Evolutionary conservation across 2,113 vertebrate species (phyloP).

Genomic region (Peromyscus leucopus): DNA sequence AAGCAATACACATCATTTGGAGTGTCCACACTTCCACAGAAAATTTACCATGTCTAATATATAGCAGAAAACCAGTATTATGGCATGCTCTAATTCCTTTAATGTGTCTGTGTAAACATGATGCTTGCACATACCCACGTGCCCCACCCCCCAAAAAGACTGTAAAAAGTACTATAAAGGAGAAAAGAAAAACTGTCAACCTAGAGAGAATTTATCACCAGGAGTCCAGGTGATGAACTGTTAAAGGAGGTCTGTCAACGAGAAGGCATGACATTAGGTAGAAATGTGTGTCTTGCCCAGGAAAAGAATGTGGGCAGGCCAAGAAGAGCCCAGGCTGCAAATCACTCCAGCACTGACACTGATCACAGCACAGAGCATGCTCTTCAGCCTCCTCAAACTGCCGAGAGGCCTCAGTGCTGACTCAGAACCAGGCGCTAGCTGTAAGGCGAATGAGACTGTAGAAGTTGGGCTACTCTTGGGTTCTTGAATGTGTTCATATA

Average conservation of each 20-base stretch:
- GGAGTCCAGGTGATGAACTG: background rate
- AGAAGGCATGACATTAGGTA: background rate
- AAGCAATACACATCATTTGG: background rate
- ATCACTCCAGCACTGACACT: background rate
- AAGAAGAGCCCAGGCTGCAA: background rate
- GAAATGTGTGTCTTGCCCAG: background rate
- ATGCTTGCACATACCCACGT: background rate
- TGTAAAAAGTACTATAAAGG: background rate
- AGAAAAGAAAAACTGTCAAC: background rate
- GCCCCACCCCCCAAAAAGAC: background rate
- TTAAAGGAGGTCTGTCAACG: background rate
- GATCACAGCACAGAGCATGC: background rate
- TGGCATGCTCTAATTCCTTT: background rate
- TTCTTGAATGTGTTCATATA: background rate
- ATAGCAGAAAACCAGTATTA: background rate
- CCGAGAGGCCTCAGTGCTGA: background rate
- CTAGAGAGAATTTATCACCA: constrained; percentile 6
- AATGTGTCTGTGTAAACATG: background rate
- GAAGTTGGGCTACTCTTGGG: background rate
- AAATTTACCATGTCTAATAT: background rate
- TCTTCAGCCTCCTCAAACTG: background rate
- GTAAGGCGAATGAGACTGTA: background rate
- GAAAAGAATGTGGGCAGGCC: background rate
- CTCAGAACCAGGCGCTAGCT: background rate
- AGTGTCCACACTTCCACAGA: background rate